Conservation (phyloP, 2,113 vertebrate genomes). For the Ploceus nigricollis region DNA sequence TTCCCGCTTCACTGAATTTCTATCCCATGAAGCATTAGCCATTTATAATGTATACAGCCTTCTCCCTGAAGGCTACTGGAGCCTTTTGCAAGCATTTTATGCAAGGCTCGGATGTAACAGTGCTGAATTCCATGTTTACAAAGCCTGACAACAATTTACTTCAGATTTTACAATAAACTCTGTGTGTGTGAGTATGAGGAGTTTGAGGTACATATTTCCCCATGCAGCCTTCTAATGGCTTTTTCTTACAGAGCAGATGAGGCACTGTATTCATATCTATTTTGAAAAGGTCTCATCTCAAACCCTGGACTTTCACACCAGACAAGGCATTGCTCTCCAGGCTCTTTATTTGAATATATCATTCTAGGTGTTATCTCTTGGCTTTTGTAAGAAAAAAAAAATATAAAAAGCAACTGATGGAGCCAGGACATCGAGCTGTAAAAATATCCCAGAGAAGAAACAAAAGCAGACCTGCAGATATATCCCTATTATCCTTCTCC, state of each 20-base stretch:
- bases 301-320: background rate
- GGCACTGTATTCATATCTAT: background rate
- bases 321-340: background rate
- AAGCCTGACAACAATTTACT: background rate
- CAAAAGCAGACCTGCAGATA: background rate
- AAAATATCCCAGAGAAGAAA: background rate
- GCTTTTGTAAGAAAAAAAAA: background rate
- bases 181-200: background rate
- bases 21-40: background rate
- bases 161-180: background rate
- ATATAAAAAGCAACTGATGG: background rate
- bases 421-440: background rate
- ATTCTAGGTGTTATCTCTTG: background rate
- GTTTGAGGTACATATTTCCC: background rate
- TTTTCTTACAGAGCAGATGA: background rate
- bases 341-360: background rate
- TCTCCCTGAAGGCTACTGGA: background rate
- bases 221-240: background rate
- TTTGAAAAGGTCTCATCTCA: background rate
- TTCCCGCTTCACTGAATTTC: background rate
- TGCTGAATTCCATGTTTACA: background rate
- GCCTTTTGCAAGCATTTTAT: background rate
- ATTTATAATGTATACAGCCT: slow-evolving; percentile 8
- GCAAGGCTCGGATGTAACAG: background rate
- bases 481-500: background rate